Conservation (phyloP, 1,140 invertebrate species). For the Odontomachus brunneus region DNA sequence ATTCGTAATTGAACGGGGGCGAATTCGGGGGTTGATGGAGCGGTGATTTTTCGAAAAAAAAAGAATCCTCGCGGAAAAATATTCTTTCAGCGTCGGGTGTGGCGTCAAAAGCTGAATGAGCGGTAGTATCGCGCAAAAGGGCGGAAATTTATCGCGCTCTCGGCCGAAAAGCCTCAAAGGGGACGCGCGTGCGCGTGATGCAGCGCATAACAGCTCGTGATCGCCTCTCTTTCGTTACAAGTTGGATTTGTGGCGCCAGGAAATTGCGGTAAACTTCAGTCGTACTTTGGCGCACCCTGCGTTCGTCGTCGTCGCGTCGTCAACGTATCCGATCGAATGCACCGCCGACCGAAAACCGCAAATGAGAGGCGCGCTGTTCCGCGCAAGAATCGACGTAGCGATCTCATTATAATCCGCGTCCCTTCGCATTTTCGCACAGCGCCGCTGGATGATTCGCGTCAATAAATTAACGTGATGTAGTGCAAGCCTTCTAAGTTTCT, state of each 20-base stretch:
- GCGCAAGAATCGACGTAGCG: constrained; percentile 1
- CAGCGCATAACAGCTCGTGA: constrained; percentile 33
- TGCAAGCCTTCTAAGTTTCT: neutral
- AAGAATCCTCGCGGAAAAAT: neutral
- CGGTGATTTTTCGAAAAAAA: neutral
- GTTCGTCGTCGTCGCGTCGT: neutral
- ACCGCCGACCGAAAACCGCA: neutral
- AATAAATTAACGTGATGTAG: constrained; percentile 47
- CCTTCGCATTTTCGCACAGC: constrained; percentile 16
- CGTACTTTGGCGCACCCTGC: neutral
- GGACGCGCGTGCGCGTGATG: neutral
- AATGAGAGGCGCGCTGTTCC: constrained; percentile 12
- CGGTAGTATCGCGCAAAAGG: constrained; percentile 36
- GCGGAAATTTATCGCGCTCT: constrained; percentile 44
- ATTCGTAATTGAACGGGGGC: neutral
- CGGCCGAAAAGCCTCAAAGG: constrained; percentile 47
- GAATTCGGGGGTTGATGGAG: neutral
- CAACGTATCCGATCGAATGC: neutral
- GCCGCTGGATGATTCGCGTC: neutral
- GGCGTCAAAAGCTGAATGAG: neutral
- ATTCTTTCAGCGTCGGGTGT: neutral
- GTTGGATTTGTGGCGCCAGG: constrained; percentile 30
- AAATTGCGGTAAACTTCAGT: constrained; percentile 34
- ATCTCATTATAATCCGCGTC: constrained; percentile 27
- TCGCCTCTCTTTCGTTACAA: constrained; percentile 48